A percentile compares a stretch with the other conserved stretches of the same genome.
These are phyloP conservation scores for Cacoxenus indagator DNA, from an alignment of 2,888 invertebrate species.

Conservation along the genomic window DNA sequence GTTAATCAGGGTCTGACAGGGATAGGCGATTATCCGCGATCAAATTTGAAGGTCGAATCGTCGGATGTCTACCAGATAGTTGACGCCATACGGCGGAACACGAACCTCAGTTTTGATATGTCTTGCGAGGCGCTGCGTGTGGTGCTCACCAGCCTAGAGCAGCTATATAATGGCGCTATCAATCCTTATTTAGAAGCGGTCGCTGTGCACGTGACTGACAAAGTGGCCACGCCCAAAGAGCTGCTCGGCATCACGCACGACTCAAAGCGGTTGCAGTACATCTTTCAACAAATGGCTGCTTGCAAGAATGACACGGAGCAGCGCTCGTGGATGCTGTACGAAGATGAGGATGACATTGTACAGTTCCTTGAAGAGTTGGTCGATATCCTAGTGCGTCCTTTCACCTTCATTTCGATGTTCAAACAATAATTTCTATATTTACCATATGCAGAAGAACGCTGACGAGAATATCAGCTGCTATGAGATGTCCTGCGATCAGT, in stretches of 20 bases:
- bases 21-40: slow-evolving; percentile 37
- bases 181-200: slow-evolving; percentile 76
- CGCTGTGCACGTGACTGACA: slow-evolving; percentile 75
- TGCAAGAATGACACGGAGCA: slow-evolving; percentile 97
- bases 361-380: slow-evolving; percentile 87
- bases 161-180: slow-evolving; percentile 74
- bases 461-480: slow-evolving; percentile 89
- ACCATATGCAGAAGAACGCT: slow-evolving; percentile 91
- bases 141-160: slow-evolving; percentile 74
- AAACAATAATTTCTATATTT: too few relatives aligned
- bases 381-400: slow-evolving; percentile 84
- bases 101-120: slow-evolving; percentile 88
- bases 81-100: slow-evolving; percentile 84
- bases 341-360: slow-evolving; percentile 90
- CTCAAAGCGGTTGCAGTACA: slow-evolving; percentile 84
- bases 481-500: slow-evolving; percentile 86
- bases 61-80: slow-evolving; percentile 81
- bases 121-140: slow-evolving; percentile 88
- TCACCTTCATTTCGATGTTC: too few relatives aligned
- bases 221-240: slow-evolving; percentile 74
- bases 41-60: slow-evolving; percentile 66
- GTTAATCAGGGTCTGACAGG: slow-evolving; percentile 44
- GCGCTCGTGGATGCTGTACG: slow-evolving; percentile 94
- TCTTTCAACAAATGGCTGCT: slow-evolving; percentile 86
- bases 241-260: slow-evolving; percentile 85